Conservation (phyloP, 2,888 invertebrate genomes). For the Yponomeuta evonymella region DNA sequence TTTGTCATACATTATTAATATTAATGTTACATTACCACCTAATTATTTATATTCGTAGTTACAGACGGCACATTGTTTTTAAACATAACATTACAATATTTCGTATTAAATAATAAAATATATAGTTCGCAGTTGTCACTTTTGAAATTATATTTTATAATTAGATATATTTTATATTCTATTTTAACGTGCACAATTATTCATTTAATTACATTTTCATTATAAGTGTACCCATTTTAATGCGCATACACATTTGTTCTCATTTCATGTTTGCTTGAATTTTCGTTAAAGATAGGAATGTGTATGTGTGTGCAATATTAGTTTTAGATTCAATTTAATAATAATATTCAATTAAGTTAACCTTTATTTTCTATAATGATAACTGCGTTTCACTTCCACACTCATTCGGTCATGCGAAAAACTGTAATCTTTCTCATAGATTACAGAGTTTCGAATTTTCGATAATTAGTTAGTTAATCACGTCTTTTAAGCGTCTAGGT, state of each 20-base stretch:
- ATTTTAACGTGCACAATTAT: slow-evolving; percentile 69
- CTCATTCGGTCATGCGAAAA: slow-evolving; percentile 49
- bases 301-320: slow-evolving; percentile 78
- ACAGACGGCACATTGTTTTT: slow-evolving; percentile 45
- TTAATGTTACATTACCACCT: slow-evolving; percentile 21
- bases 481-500: slow-evolving; percentile 64
- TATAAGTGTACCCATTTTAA: slow-evolving; percentile 50
- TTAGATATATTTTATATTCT: slow-evolving; percentile 66
- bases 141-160: slow-evolving; percentile 66
- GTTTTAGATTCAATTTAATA: slow-evolving; percentile 58
- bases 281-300: slow-evolving; percentile 48
- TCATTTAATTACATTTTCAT: slow-evolving; percentile 62
- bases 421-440: slow-evolving; percentile 43
- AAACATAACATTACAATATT: slow-evolving; percentile 30
- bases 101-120: slow-evolving; percentile 37
- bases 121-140: slow-evolving; percentile 68
- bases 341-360: slow-evolving; percentile 46
- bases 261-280: slow-evolving; percentile 47
- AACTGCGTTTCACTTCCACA: slow-evolving; percentile 52
- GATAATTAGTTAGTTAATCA: slow-evolving; percentile 70
- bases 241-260: slow-evolving; percentile 71
- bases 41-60: slow-evolving; percentile 18
- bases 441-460: slow-evolving; percentile 16
- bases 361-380: slow-evolving; percentile 36
- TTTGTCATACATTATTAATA: slow-evolving; percentile 22